Evolutionary conservation across 2,113 vertebrate genomes (phyloP).

Genomic region (Electrona antarctica): DNA sequence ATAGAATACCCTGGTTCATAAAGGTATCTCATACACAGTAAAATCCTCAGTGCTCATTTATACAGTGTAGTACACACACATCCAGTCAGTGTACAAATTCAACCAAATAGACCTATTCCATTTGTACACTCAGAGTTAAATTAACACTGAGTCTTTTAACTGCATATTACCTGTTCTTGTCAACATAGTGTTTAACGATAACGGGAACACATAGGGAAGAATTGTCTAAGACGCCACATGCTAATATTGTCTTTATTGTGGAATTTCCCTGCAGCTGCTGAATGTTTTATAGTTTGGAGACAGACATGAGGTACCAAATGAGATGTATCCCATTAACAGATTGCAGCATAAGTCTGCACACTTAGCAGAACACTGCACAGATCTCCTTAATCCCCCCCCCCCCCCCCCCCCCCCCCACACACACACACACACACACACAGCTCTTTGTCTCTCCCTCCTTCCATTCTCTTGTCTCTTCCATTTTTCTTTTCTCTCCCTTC

Average conservation of each 20-base stretch:
- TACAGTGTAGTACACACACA: too few species aligned
- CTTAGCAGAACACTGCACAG: constrained; percentile 74
- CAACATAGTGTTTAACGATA: constrained; percentile 7
- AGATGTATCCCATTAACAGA: constrained; percentile 79
- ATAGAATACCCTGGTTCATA: neutral
- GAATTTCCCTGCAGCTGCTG: constrained; percentile 63
- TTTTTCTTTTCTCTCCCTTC: constrained; percentile 20
- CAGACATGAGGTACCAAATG: constrained; percentile 80
- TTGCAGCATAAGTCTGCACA: constrained; percentile 74
- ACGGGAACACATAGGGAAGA: constrained; percentile 27
- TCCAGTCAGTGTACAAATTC: too few species aligned
- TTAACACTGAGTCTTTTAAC: too few species aligned
- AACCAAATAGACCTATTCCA: too few species aligned
- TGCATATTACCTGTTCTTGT: too few species aligned
- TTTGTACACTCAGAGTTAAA: too few species aligned
- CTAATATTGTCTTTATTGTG: constrained; percentile 60
- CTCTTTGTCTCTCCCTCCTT: constrained; percentile 40
- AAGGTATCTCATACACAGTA: too few species aligned
- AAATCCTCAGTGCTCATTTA: too few species aligned
- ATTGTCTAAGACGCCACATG: constrained; percentile 46
- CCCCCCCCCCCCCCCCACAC: constrained; percentile 18
- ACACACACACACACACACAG: neutral
- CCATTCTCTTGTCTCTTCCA: constrained; percentile 15
- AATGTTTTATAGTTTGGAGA: constrained; percentile 66
- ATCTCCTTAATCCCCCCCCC: constrained; percentile 52